phyloP scores from a whole-genome alignment of 1,140 invertebrate species.

The Ridgeia piscesae region DNA sequence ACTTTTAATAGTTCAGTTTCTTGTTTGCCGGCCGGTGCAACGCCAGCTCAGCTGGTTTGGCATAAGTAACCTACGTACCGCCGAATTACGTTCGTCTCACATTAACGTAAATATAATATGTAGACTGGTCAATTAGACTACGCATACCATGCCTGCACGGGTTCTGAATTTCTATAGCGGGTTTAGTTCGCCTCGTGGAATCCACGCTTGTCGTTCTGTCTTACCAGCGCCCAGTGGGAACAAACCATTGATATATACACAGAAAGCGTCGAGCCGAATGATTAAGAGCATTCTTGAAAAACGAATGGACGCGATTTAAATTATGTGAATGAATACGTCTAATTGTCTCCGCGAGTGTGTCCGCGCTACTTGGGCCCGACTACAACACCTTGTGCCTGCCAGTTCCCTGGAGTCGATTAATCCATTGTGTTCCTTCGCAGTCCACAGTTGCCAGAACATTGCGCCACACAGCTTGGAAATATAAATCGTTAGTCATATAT shows the following conservation, averaged over 20 bases:
- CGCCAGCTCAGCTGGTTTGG: too few relatives aligned
- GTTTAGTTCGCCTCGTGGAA: too few relatives aligned
- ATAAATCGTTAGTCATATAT: neutral
- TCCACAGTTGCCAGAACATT: neutral
- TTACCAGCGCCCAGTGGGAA: neutral
- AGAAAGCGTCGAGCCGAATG: neutral
- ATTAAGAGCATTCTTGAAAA: neutral
- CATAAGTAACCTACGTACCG: too few relatives aligned
- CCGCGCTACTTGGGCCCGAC: neutral
- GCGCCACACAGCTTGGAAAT: neutral
- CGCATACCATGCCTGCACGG: too few relatives aligned
- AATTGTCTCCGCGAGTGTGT: neutral
- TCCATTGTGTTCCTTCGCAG: neutral
- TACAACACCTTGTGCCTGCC: neutral
- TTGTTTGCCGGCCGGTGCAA: too few relatives aligned
- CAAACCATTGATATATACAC: neutral
- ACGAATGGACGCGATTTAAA: neutral
- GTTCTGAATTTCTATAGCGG: too few relatives aligned
- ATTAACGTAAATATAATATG: too few relatives aligned
- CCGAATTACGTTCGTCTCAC: too few relatives aligned
- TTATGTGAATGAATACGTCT: neutral
- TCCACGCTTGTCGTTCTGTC: too few relatives aligned
- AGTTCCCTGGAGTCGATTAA: neutral
- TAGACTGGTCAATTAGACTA: too few relatives aligned
- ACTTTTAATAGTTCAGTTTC: too few relatives aligned